phyloP scores from a whole-genome alignment of 2,113 vertebrate genomes.

The Myiagra hebetior region DNA sequence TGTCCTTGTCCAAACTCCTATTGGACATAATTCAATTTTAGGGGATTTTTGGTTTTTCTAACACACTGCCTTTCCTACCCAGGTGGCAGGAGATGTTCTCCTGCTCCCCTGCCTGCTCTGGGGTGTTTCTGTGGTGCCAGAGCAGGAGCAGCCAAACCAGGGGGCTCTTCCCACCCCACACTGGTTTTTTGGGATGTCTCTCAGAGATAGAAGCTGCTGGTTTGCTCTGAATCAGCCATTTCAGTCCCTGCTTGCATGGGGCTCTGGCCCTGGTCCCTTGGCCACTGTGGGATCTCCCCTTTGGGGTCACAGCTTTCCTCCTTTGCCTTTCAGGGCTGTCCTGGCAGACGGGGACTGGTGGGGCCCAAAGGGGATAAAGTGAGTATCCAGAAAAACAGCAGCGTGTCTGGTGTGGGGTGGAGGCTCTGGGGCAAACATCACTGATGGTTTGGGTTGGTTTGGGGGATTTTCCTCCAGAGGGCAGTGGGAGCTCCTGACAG shows the following conservation, averaged over 20 bases:
- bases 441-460: not conserved
- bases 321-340: slow-evolving; percentile 77
- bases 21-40: not conserved
- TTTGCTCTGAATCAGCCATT: not conserved
- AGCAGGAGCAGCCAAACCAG: not conserved
- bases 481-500: not conserved
- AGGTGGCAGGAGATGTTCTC: not conserved
- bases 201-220: not conserved
- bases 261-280: not conserved
- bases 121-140: not conserved
- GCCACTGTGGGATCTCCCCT: not conserved
- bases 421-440: not conserved
- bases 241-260: not conserved
- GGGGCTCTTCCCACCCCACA: not conserved
- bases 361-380: slow-evolving; percentile 89
- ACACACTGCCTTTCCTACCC: not conserved
- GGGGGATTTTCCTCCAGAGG: not conserved
- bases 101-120: not conserved
- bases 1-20: not conserved
- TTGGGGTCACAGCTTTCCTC: not conserved
- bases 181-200: not conserved
- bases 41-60: not conserved
- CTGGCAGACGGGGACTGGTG: slow-evolving; percentile 73
- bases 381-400: not conserved
- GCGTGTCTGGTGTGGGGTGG: accelerated